Percentiles rank a stretch among this genome's conserved stretches.
phyloP scores from a whole-genome alignment of 35 echinoderm and acorn worm species.

The Amphiura filiformis region DNA sequence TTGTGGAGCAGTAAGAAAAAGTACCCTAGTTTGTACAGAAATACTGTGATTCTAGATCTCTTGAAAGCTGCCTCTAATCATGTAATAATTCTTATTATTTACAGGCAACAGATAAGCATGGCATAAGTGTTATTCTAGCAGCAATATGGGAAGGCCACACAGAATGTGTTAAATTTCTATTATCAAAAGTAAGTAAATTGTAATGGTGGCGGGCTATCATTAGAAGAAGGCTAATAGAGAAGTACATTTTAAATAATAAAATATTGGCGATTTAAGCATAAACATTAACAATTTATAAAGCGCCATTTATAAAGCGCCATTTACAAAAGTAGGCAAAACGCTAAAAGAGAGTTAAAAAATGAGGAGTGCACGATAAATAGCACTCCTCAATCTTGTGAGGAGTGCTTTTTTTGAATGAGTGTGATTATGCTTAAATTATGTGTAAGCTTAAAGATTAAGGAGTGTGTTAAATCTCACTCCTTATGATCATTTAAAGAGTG shows the following conservation, averaged over 20 bases:
- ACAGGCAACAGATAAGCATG: slow-evolving; percentile 20
- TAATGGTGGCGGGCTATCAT: too few relatives aligned
- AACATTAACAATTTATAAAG: background rate
- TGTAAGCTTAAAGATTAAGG: too few relatives aligned
- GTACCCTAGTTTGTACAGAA: background rate
- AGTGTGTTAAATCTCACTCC: too few relatives aligned
- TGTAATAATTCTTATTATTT: background rate
- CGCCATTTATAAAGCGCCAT: too few relatives aligned
- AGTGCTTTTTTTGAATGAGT: too few relatives aligned
- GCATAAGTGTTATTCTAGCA: slow-evolving; percentile 16
- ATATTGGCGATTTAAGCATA: background rate
- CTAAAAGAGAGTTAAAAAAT: too few relatives aligned
- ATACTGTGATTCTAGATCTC: background rate
- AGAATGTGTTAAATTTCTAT: slow-evolving; percentile 13
- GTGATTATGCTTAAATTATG: too few relatives aligned
- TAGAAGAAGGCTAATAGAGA: background rate
- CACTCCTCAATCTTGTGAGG: too few relatives aligned
- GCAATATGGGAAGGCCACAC: slow-evolving; percentile 44
- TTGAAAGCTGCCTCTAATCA: background rate
- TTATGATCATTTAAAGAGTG: too few relatives aligned
- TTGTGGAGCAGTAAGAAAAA: background rate
- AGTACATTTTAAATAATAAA: background rate
- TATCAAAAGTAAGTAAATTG: slow-evolving; percentile 26
- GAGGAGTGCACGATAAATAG: too few relatives aligned
- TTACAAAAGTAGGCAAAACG: too few relatives aligned